Evolutionary conservation across 2,888 invertebrate genomes (phyloP).

Genomic region (Synergus umbraculus): DNA sequence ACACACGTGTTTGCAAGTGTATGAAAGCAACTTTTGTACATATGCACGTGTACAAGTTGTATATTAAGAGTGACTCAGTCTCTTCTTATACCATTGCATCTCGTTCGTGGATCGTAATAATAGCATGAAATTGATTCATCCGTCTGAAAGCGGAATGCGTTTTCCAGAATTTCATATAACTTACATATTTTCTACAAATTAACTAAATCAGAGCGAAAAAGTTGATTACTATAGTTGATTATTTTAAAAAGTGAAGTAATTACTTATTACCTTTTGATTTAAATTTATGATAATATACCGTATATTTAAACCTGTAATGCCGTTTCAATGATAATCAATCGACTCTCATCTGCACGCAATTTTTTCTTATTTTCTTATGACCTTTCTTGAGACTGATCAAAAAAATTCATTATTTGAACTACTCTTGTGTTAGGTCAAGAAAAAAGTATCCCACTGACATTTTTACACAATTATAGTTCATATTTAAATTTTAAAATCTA

Average conservation of each 20-base stretch:
- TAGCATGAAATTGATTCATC: conserved; percentile 65
- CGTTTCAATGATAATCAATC: neutral
- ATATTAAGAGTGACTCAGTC: conserved; percentile 65
- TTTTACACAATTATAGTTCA: too few relatives aligned
- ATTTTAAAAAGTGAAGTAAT: neutral
- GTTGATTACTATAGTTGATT: too few relatives aligned
- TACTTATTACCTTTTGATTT: neutral
- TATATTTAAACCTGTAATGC: neutral
- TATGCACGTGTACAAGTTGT: conserved; percentile 18
- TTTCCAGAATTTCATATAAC: conserved; percentile 28
- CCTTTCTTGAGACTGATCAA: neutral
- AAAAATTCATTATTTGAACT: neutral
- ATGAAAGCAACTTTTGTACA: conserved; percentile 7
- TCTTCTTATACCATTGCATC: conserved; percentile 67
- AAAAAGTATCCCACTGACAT: neutral
- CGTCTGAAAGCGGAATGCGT: conserved; percentile 12
- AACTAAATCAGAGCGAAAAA: neutral
- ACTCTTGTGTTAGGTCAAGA: neutral
- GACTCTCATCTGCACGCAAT: neutral
- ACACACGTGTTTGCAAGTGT: neutral
- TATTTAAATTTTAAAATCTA: too few relatives aligned
- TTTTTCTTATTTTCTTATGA: neutral
- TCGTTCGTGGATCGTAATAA: conserved; percentile 66
- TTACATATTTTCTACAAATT: neutral
- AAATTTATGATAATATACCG: neutral